phyloP scores from a whole-genome alignment of 2,888 invertebrate species.

The Stomorhina lunata region DNA sequence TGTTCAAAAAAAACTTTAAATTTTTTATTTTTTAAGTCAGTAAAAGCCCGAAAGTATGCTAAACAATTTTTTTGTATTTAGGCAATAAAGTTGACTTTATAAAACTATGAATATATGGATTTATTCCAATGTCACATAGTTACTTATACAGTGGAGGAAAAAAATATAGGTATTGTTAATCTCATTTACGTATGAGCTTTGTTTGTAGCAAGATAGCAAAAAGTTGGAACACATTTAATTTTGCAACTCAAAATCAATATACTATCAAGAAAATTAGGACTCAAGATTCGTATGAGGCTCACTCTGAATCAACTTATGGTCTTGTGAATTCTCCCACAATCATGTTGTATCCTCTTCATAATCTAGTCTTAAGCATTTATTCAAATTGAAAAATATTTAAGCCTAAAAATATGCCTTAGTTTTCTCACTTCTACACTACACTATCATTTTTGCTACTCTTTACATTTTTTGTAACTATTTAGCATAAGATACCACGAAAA shows the following conservation, averaged over 20 bases:
- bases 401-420: background rate
- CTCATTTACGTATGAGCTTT: too few relatives aligned
- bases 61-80: background rate
- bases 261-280: too few relatives aligned
- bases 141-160: conserved; percentile 8
- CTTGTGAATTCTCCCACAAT: too few relatives aligned
- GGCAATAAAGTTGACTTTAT: conserved; percentile 17
- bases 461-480: background rate
- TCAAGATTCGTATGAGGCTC: too few relatives aligned
- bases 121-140: conserved; percentile 44
- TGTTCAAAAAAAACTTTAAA: background rate
- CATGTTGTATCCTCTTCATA: too few relatives aligned
- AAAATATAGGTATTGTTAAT: too few relatives aligned
- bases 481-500: background rate
- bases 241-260: too few relatives aligned
- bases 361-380: too few relatives aligned
- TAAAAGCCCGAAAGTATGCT: conserved; percentile 51
- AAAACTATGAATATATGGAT: background rate
- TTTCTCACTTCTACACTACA: background rate
- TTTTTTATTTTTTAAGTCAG: background rate
- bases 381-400: too few relatives aligned
- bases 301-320: too few relatives aligned
- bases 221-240: too few relatives aligned
- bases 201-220: too few relatives aligned
- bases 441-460: background rate